These are phyloP conservation scores for Callyntrura guangdongensis DNA, from an alignment of 2,888 invertebrate species.

Conservation along the genomic window DNA sequence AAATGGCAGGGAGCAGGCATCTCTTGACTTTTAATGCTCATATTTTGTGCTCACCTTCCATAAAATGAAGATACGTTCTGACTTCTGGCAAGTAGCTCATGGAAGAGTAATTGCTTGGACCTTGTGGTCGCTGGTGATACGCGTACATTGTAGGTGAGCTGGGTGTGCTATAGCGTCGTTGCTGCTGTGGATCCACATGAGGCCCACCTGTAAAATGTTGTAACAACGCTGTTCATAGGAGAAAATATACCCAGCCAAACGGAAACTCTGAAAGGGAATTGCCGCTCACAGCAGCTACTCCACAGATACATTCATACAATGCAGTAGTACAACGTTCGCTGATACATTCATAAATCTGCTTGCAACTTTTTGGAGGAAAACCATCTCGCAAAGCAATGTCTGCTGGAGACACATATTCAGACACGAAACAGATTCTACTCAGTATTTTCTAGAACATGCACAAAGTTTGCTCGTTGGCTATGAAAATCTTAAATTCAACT, in stretches of 20 bases:
- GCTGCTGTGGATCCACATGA: slow-evolving; percentile 74
- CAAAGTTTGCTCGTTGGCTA: background rate
- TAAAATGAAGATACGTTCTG: slow-evolving; percentile 76
- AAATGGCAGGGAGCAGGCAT: slow-evolving; percentile 1
- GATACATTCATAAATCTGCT: slow-evolving; percentile 7
- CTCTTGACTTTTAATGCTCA: slow-evolving; percentile 38
- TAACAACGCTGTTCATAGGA: background rate
- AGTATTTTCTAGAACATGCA: background rate
- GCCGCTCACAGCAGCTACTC: background rate
- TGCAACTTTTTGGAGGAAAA: background rate
- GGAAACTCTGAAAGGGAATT: background rate
- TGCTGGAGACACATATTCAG: background rate
- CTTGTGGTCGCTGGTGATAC: slow-evolving; percentile 53
- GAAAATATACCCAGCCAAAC: background rate
- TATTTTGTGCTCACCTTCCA: slow-evolving; percentile 71
- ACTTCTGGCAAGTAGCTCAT: slow-evolving; percentile 80
- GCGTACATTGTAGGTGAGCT: slow-evolving; percentile 79
- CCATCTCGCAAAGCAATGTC: background rate
- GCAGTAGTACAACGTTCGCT: slow-evolving; percentile 21
- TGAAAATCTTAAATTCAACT: slow-evolving; percentile 12
- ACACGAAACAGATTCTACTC: no score
- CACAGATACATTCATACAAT: slow-evolving; percentile 50
- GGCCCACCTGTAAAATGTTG: slow-evolving; percentile 70
- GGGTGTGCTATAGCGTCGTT: slow-evolving; percentile 75
- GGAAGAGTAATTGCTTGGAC: slow-evolving; percentile 77